Conservation (phyloP, 2,888 invertebrate species). For the Eupeodes latifasciatus region DNA sequence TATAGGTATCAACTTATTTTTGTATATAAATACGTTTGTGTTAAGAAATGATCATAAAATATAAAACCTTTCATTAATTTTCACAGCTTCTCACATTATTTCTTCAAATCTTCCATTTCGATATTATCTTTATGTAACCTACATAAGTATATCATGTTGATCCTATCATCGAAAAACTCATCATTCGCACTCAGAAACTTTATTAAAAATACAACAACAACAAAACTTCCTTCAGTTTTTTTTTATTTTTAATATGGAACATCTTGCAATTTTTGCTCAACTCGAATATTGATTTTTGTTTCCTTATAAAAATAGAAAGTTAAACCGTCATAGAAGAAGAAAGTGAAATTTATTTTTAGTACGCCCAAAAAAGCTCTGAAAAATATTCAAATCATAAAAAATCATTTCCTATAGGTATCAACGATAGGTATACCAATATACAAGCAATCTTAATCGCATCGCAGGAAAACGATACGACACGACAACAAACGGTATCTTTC, state of each 20-base stretch:
- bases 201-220: not conserved
- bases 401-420: constrained; percentile 50
- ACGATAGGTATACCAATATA: not conserved
- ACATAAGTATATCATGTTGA: not conserved
- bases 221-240: not conserved
- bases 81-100: not conserved
- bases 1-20: not conserved
- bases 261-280: not conserved
- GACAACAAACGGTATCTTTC: constrained; percentile 39
- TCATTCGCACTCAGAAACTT: not conserved
- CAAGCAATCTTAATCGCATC: constrained; percentile 4
- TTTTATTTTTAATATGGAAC: not conserved
- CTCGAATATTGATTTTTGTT: constrained; percentile 10
- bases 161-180: not conserved
- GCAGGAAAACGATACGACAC: constrained; percentile 12
- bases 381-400: constrained; percentile 39
- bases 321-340: not conserved
- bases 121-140: not conserved
- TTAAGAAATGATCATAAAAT: constrained; percentile 2
- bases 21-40: not conserved
- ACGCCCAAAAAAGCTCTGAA: not conserved
- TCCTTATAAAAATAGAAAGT: not conserved
- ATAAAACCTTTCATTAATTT: constrained; percentile 1
- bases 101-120: not conserved
- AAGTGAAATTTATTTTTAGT: constrained; percentile 28